phyloP scores from a whole-genome alignment of 2,113 vertebrate species.

The Anguilla rostrata region DNA sequence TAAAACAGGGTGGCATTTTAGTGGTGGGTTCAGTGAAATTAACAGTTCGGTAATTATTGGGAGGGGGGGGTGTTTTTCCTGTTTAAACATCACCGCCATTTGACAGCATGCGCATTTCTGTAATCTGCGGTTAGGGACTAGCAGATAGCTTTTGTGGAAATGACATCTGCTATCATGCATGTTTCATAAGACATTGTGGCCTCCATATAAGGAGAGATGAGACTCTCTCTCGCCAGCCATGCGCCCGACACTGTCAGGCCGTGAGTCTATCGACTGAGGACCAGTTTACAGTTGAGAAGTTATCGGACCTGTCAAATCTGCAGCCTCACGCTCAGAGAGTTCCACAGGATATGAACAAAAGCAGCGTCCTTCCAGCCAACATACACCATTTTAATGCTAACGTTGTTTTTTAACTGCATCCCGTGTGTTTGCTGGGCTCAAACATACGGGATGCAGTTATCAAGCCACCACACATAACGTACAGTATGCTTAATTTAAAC shows the following conservation, averaged over 20 bases:
- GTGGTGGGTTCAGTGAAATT: conserved; percentile 15
- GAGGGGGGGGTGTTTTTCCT: conserved; percentile 15
- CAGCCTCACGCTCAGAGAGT: background rate
- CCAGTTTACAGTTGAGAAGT: background rate
- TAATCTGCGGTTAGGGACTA: conserved; percentile 4
- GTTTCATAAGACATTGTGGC: conserved; percentile 1
- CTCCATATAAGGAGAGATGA: background rate
- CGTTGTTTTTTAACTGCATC: too few species aligned
- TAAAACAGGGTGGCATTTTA: conserved; percentile 23
- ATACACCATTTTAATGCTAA: background rate
- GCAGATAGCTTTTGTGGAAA: conserved; percentile 1
- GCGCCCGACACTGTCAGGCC: background rate
- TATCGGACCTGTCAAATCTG: background rate
- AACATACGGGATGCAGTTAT: too few species aligned
- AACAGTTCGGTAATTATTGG: conserved; percentile 33
- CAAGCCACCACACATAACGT: too few species aligned
- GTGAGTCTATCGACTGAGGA: background rate
- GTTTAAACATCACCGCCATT: background rate
- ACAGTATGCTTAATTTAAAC: too few species aligned
- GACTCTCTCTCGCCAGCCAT: background rate
- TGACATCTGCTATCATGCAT: conserved; percentile 12
- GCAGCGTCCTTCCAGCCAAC: background rate
- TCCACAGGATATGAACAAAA: background rate
- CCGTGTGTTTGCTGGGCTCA: too few species aligned
- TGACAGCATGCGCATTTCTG: background rate